phyloP scores from a whole-genome alignment of 2,888 invertebrate species.

The Glyphotaelius pellucidus region DNA sequence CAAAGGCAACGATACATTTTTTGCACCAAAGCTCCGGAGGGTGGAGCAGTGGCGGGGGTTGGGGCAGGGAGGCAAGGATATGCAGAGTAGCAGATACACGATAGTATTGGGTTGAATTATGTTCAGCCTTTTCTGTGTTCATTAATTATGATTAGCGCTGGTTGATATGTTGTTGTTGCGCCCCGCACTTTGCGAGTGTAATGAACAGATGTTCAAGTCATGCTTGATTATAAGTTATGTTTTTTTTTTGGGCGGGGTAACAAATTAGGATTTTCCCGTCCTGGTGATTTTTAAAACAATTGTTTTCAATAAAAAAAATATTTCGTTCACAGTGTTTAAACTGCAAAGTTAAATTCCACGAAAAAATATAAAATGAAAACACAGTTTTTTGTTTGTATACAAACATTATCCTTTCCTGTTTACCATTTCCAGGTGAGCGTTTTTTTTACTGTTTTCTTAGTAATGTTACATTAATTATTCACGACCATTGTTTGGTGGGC shows the following conservation, averaged over 20 bases:
- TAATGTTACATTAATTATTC: not conserved
- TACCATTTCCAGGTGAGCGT: too few species aligned
- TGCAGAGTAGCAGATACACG: not conserved
- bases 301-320: constrained; percentile 14
- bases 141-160: constrained; percentile 44
- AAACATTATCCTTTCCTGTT: too few species aligned
- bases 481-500: not conserved
- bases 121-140: constrained; percentile 32
- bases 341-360: not conserved
- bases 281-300: not conserved
- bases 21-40: not conserved
- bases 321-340: not conserved
- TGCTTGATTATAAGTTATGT: constrained; percentile 20
- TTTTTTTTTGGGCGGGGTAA: constrained; percentile 19
- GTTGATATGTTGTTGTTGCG: not conserved
- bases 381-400: too few species aligned
- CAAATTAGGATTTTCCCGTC: not conserved
- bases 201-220: constrained; percentile 40
- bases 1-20: constrained; percentile 35
- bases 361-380: not conserved
- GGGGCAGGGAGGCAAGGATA: not conserved
- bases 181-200: constrained; percentile 39
- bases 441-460: too few species aligned
- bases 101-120: constrained; percentile 19
- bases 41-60: not conserved